Percentiles rank a stretch among this genome's conserved stretches.
phyloP scores from a whole-genome alignment of 2,113 vertebrate species.

The Psammodynastes pulverulentus region DNA sequence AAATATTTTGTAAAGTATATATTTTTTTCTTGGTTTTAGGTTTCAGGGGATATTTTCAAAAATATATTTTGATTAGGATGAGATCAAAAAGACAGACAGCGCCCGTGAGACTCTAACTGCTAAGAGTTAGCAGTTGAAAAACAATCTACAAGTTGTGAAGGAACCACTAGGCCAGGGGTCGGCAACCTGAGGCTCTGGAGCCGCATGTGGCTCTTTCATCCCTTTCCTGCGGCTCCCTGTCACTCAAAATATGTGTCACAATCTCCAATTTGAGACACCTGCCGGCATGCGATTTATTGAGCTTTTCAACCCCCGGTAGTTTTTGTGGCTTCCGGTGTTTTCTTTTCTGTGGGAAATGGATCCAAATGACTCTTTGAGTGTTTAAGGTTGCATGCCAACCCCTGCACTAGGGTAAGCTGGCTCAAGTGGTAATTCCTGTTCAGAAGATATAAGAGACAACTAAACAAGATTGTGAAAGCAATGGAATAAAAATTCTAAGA shows the following conservation, averaged over 20 bases:
- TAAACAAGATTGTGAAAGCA: neutral
- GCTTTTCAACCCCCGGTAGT: too few relatives aligned
- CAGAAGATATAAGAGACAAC: neutral
- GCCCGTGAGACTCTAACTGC: neutral
- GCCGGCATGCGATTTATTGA: too few relatives aligned
- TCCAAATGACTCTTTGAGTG: too few relatives aligned
- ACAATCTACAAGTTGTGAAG: neutral
- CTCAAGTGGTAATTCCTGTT: neutral
- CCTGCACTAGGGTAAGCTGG: neutral
- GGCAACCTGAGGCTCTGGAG: too few relatives aligned
- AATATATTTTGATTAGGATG: neutral
- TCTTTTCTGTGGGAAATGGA: too few relatives aligned
- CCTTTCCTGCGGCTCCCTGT: too few relatives aligned
- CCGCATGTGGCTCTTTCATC: too few relatives aligned
- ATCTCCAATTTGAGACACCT: too few relatives aligned
- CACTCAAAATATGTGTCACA: too few relatives aligned
- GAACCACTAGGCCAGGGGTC: neutral
- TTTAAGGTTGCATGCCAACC: too few relatives aligned
- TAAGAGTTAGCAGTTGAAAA: neutral
- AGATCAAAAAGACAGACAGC: neutral
- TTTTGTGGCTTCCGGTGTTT: too few relatives aligned
- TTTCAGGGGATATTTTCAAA: neutral
- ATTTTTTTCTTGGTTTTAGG: neutral
- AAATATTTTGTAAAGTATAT: neutral
- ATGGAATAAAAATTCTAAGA: neutral